Evolutionary conservation across 2,888 invertebrate genomes (phyloP).

Genomic region (Apocheima hispidaria): DNA sequence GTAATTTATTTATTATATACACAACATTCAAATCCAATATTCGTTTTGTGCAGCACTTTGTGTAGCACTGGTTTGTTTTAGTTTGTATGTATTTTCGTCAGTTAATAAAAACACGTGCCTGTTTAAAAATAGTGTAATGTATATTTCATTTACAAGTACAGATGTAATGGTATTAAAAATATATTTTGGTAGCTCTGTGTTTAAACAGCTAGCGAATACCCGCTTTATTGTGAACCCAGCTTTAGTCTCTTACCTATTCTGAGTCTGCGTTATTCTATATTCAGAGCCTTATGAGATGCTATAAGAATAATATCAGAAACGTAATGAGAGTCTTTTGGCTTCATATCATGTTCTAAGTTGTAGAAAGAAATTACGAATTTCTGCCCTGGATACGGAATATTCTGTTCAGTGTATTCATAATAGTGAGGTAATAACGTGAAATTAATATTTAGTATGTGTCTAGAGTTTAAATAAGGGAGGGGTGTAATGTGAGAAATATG

Average conservation of each 20-base stretch:
- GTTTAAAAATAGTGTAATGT: too few species aligned
- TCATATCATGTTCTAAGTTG: slow-evolving; percentile 10
- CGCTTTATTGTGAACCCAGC: not conserved
- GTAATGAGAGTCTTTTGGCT: slow-evolving; percentile 13
- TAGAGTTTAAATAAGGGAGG: not conserved
- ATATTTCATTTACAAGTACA: too few species aligned
- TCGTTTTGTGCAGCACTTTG: too few species aligned
- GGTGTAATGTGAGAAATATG: not conserved
- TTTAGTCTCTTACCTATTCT: slow-evolving; percentile 9
- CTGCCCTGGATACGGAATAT: slow-evolving; percentile 12
- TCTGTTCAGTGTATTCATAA: slow-evolving; percentile 1
- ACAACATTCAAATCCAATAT: too few species aligned
- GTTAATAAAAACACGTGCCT: too few species aligned
- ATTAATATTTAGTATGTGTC: slow-evolving; percentile 3
- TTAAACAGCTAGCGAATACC: not conserved
- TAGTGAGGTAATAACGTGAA: slow-evolving; percentile 3
- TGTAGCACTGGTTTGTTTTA: too few species aligned
- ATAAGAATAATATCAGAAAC: slow-evolving; percentile 9
- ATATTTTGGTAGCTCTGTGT: too few species aligned
- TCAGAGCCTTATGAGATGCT: slow-evolving; percentile 7
- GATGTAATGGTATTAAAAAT: too few species aligned
- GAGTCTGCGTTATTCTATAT: slow-evolving; percentile 24
- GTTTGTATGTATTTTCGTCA: too few species aligned
- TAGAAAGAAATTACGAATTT: slow-evolving; percentile 8
- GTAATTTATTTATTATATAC: too few species aligned